Conservation (phyloP, 2,888 invertebrate species). For the Bugula neritina region DNA sequence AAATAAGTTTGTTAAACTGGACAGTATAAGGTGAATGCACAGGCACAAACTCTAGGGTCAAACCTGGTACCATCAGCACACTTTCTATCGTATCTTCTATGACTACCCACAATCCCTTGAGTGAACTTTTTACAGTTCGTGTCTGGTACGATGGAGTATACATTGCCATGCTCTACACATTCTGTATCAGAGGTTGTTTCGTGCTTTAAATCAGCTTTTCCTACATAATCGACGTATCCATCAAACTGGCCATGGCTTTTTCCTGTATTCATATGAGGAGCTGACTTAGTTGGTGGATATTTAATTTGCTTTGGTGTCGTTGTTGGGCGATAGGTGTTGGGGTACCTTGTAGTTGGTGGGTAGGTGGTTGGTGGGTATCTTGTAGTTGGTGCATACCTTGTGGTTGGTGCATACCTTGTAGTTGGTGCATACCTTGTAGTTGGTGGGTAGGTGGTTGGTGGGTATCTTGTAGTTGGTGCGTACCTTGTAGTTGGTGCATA, state of each 20-base stretch:
- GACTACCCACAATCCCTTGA: background rate
- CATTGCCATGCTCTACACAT: slow-evolving; percentile 23
- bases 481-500: background rate
- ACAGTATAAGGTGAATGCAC: background rate
- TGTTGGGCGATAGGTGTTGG: background rate
- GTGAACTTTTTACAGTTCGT: slow-evolving; percentile 1
- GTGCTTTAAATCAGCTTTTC: background rate
- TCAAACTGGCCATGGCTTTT: background rate
- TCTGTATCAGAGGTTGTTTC: background rate
- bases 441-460: background rate
- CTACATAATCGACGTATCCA: background rate
- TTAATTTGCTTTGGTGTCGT: background rate
- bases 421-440: background rate
- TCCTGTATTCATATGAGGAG: too few relatives aligned
- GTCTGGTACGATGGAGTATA: background rate
- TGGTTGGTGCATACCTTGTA: background rate
- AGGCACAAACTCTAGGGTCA: background rate
- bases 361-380: background rate
- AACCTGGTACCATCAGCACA: slow-evolving; percentile 3
- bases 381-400: background rate
- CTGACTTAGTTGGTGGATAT: background rate
- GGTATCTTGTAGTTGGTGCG: background rate
- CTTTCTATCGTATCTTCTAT: background rate
- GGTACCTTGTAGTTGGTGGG: background rate
- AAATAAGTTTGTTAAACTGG: background rate